Base-by-base conservation (phyloP, 2,888 invertebrate species). In the Brachyopa scutellaris region DNA sequence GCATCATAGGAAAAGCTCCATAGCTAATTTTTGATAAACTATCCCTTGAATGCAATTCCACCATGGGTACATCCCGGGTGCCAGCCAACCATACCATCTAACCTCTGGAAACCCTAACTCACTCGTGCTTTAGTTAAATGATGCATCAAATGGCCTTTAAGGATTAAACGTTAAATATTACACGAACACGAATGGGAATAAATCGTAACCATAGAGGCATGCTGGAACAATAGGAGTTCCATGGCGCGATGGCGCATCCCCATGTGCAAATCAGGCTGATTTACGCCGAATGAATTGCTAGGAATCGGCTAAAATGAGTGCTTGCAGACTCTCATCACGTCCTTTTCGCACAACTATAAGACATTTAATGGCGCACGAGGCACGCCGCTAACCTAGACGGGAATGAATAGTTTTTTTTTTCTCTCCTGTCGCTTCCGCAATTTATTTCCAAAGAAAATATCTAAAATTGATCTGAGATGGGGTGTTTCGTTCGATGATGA, bases 151-250 rank as follows among this genome's bases (percentile, higher is more conserved):
- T 73, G 76, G 83, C 62, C 77, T 83, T 78, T 73, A 77, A 83
- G 77, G 83, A 77, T 83, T 83, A 83, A 77, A 67, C 73, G 83
- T 83, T 83, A 83, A 83, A 83, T 83, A 83, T 77, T 83, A 62
- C 83, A 51, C 55, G 67, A 79, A 42, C 67, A 66, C 45, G 64
- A 53, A 31, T 17, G 51, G 19, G 76, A 70, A 82, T 76, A 77
- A 76, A 82, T 82, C 59, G 29, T 31, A 11, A 45, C 13, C 55
- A 36, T 13, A 42, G 26, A 23, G 26, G n/a, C 13, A 33, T 26
- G 47, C 29, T 5, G 42, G 67, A 51, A 67, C 67, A 73, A 55
- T 62, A n/a, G n/a, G n/a, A n/a, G n/a, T n/a, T n/a, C n/a, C n/a
- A n/a, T 38, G 29, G 7, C 40, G 11, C 26, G 21, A 11, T 13